phyloP scores from a whole-genome alignment of 35 echinoderm and acorn worm species.

The Antedon bifida region DNA sequence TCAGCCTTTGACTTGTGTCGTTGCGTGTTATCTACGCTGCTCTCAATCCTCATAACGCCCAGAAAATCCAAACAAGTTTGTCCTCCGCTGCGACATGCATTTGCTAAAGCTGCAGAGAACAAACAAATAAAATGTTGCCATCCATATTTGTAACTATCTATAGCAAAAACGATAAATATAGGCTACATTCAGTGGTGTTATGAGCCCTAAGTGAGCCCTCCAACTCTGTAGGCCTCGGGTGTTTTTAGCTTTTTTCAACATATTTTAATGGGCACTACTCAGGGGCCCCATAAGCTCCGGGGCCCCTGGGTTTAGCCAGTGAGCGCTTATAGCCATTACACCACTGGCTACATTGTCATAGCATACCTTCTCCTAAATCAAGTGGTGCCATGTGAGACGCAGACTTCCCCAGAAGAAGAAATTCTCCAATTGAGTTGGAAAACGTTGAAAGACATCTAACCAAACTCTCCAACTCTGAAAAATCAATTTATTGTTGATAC shows the following conservation, averaged over 20 bases:
- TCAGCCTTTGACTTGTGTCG: neutral
- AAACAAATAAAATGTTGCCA: too few species aligned
- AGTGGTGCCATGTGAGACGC: slow-evolving; percentile 92
- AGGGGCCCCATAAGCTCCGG: too few species aligned
- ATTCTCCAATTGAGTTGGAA: slow-evolving; percentile 58
- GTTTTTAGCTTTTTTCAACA: too few species aligned
- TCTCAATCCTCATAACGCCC: slow-evolving; percentile 4
- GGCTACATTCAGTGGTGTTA: too few species aligned
- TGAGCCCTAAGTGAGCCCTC: too few species aligned
- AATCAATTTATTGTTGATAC: neutral
- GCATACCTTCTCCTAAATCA: slow-evolving; percentile 65
- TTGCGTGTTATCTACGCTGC: neutral
- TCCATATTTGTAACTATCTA: too few species aligned
- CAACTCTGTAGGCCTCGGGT: too few species aligned
- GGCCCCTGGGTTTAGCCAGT: too few species aligned
- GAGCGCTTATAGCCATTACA: too few species aligned
- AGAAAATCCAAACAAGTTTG: slow-evolving; percentile 10
- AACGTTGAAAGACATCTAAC: slow-evolving; percentile 41
- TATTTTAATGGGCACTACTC: too few species aligned
- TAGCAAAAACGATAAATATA: too few species aligned
- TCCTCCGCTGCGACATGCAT: slow-evolving; percentile 5
- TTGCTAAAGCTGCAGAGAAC: slow-evolving; percentile 11
- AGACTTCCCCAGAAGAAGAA: slow-evolving; percentile 78
- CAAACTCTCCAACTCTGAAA: slow-evolving; percentile 39
- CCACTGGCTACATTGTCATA: neutral